A percentile compares a stretch with the other conserved stretches of the same genome.
phyloP scores from a whole-genome alignment of 2,888 invertebrate species.

The Neria commutata region DNA sequence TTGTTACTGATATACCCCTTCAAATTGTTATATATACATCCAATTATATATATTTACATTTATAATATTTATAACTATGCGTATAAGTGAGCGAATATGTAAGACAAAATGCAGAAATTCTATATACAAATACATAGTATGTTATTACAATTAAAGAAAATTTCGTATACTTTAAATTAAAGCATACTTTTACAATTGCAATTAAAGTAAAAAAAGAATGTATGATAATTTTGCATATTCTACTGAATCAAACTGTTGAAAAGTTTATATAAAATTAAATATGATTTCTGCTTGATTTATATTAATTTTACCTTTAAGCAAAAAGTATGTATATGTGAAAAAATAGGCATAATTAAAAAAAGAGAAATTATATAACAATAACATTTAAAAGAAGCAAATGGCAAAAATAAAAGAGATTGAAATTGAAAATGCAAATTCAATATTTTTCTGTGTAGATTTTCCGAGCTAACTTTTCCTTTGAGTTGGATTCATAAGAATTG shows the following conservation, averaged over 20 bases:
- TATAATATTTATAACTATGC: conserved; percentile 18
- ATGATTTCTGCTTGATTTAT: too few species aligned
- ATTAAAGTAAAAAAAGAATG: conserved; percentile 13
- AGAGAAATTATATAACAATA: background rate
- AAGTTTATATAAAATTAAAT: background rate
- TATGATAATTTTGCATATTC: conserved; percentile 15
- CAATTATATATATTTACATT: conserved; percentile 33
- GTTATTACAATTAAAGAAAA: conserved; percentile 15
- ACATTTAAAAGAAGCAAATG: background rate
- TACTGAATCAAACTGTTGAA: background rate
- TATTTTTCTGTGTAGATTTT: conserved; percentile 3
- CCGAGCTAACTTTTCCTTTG: background rate
- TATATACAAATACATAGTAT: conserved; percentile 20
- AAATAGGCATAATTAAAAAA: background rate
- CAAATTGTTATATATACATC: conserved; percentile 28
- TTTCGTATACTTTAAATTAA: conserved; percentile 14
- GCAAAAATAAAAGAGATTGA: background rate
- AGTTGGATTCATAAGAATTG: background rate
- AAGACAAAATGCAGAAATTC: conserved; percentile 18
- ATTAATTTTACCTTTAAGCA: too few species aligned
- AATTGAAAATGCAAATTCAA: conserved; percentile 12
- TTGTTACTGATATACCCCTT: conserved; percentile 30
- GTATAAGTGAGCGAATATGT: conserved; percentile 12
- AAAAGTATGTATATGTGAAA: background rate
- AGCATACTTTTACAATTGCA: conserved; percentile 16